These are phyloP conservation scores for Sebastes ruberrimus DNA, from an alignment of 2,797 vertebrate species.

Conservation along the genomic window DNA sequence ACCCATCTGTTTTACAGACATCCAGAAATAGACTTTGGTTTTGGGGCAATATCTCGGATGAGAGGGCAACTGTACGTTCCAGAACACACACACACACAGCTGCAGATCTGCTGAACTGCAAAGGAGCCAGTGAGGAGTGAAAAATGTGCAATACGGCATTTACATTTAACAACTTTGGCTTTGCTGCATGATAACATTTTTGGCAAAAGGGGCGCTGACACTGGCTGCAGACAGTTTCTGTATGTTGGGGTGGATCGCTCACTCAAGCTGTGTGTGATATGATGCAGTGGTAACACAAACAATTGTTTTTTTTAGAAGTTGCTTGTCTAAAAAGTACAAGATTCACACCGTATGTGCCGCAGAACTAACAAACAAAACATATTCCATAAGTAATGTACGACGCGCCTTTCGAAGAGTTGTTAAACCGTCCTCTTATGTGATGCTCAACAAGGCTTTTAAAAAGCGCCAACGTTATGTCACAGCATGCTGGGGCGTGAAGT, in stretches of 20 bases:
- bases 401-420: slow-evolving; percentile 20
- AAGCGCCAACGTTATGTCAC: slow-evolving; percentile 49
- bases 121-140: slow-evolving; percentile 58
- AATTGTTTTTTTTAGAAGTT: neutral
- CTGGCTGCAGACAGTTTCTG: slow-evolving; percentile 19
- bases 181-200: slow-evolving; percentile 20
- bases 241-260: slow-evolving; percentile 9
- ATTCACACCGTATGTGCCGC: slow-evolving; percentile 9
- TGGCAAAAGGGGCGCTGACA: slow-evolving; percentile 19
- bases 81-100: slow-evolving; percentile 62
- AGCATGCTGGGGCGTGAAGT: slow-evolving; percentile 53
- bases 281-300: neutral
- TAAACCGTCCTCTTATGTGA: slow-evolving; percentile 48
- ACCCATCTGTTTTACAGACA: slow-evolving; percentile 37
- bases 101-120: slow-evolving; percentile 64
- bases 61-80: slow-evolving; percentile 48
- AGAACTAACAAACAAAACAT: slow-evolving; percentile 21
- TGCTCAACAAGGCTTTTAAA: slow-evolving; percentile 49
- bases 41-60: slow-evolving; percentile 46
- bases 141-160: slow-evolving; percentile 58
- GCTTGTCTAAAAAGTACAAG: neutral
- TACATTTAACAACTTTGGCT: slow-evolving; percentile 40
- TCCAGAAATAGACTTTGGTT: slow-evolving; percentile 56
- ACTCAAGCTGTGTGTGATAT: neutral
- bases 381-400: slow-evolving; percentile 50